phyloP scores from a whole-genome alignment of 1,140 invertebrate species.

The Antheraea pernyi region DNA sequence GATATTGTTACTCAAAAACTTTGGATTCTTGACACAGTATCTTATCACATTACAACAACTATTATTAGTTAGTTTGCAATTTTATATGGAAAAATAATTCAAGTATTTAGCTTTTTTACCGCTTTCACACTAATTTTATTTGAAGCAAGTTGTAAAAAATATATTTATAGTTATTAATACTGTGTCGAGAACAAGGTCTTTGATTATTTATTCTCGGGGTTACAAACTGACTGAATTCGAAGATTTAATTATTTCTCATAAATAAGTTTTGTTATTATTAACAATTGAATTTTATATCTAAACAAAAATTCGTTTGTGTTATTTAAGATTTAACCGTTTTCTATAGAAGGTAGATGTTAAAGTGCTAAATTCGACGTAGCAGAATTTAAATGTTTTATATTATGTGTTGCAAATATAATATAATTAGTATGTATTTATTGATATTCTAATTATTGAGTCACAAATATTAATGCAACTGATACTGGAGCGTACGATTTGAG shows the following conservation, averaged over 20 bases:
- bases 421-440: constrained; percentile 27
- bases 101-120: constrained; percentile 9
- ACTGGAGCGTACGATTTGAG: not conserved
- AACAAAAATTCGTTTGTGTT: constrained; percentile 5
- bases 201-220: too few species aligned
- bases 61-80: not conserved
- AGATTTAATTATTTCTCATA: too few species aligned
- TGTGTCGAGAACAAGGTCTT: constrained; percentile 20
- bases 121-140: not conserved
- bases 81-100: not conserved
- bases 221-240: too few species aligned
- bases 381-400: constrained; percentile 52
- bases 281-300: constrained; percentile 51
- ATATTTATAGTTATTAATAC: constrained; percentile 7
- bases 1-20: too few species aligned
- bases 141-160: not conserved
- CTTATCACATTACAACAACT: not conserved
- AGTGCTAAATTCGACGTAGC: not conserved
- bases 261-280: not conserved
- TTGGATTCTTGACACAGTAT: not conserved
- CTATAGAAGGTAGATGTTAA: not conserved
- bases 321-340: not conserved
- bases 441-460: constrained; percentile 48
- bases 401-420: constrained; percentile 32
- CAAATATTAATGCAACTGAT: constrained; percentile 41